These are phyloP conservation scores for Triplophysa tibetana DNA, from an alignment of 2,113 vertebrate species.

Conservation along the genomic window DNA sequence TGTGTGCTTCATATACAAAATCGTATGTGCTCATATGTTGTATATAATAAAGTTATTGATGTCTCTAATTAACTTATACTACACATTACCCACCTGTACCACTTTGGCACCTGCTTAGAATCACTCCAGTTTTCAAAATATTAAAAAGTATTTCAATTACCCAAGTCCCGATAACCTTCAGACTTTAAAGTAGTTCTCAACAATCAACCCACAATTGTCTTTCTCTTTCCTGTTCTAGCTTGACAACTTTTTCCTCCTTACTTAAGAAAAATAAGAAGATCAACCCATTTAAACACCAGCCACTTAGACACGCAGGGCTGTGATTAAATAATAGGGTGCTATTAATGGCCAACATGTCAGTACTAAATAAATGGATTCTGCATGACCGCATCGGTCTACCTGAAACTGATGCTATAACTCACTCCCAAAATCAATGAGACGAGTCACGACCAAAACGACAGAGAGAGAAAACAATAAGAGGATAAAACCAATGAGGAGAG, in stretches of 20 bases:
- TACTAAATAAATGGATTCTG: not conserved
- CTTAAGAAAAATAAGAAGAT: not conserved
- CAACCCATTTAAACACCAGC: not conserved
- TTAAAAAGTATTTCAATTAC: not conserved
- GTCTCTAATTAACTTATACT: no score
- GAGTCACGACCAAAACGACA: slow-evolving; percentile 9
- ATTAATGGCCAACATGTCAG: not conserved
- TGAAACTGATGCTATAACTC: not conserved
- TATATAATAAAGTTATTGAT: no score
- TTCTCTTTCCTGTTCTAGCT: no score
- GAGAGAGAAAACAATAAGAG: not conserved
- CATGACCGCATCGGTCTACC: not conserved
- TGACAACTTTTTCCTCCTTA: no score
- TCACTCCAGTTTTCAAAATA: not conserved
- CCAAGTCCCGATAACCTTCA: no score
- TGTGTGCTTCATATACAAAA: not conserved
- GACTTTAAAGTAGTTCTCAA: no score
- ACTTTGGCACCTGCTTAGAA: not conserved
- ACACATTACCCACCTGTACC: no score
- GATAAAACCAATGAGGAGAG: not conserved
- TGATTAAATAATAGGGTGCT: not conserved
- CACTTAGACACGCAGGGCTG: not conserved
- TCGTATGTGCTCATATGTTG: no score
- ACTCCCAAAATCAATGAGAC: slow-evolving; percentile 1
- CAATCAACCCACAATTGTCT: no score